Conservation (phyloP, 2,888 invertebrate species). For the Ellobium chinense region DNA sequence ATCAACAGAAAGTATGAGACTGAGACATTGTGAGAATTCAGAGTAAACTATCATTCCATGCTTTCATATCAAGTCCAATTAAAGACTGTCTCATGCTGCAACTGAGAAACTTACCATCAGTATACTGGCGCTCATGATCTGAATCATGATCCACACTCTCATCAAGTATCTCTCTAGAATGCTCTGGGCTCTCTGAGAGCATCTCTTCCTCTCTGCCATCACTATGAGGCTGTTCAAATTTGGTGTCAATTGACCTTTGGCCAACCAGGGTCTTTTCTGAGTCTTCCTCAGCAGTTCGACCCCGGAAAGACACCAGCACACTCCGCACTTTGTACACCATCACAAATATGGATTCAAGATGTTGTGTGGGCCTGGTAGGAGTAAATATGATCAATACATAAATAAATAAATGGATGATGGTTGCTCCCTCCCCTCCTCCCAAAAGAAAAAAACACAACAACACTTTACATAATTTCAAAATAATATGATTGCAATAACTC, state of each 20-base stretch:
- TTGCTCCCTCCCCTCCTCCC: too few species aligned
- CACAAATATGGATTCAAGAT: conserved; percentile 61
- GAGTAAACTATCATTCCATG: too few species aligned
- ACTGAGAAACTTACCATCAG: conserved; percentile 52
- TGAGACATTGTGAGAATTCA: too few species aligned
- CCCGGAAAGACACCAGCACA: conserved; percentile 62
- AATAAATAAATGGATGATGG: too few species aligned
- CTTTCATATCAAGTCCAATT: too few species aligned
- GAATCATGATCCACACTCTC: conserved; percentile 46
- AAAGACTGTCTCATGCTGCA: too few species aligned
- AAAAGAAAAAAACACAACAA: too few species aligned
- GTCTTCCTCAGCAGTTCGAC: conserved; percentile 40
- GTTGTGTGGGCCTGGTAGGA: conserved; percentile 56
- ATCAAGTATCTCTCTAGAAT: conserved; percentile 42
- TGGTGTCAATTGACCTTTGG: conserved; percentile 47
- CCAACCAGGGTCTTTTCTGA: conserved; percentile 48
- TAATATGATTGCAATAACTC: too few species aligned
- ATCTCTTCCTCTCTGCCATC: conserved; percentile 51
- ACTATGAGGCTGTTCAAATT: conserved; percentile 48
- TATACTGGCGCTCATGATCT: conserved; percentile 47
- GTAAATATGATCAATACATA: too few species aligned
- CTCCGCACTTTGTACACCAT: conserved; percentile 69
- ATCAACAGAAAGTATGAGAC: too few species aligned
- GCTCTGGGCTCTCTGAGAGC: conserved; percentile 43
- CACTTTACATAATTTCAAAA: too few species aligned